Evolutionary conservation across 2,113 vertebrate species (phyloP), one percentile per base, ranked within the genome.

Genomic region (Manacus vitellinus): DNA sequence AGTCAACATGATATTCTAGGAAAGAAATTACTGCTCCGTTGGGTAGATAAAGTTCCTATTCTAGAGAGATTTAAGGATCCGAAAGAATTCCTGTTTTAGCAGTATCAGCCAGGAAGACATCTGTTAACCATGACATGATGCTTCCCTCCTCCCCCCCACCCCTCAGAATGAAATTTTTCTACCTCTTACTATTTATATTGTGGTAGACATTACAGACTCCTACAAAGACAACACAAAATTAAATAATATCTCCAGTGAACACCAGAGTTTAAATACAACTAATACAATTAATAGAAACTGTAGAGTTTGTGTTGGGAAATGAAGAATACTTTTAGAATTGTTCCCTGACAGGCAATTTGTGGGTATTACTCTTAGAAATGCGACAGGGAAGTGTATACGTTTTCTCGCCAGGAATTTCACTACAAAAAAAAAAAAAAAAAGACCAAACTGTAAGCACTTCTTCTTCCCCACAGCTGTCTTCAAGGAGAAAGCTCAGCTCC

Each of bases 91-190:
- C 93, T 92, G 56, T 71, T 94, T 91, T 41, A 91, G 89, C 66
- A n/a, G 80, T 81, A 85, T 87, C 94, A 92, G 87, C 91, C 93
- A 95, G 95, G 93, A 96, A 96, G 94, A 96, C 88, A 96, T 94
- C 91, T 97, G 96, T 97, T 94, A 97, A 84, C 61, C 5, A 13
- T 83, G 95, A 95, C 88, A 94, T 28, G 92, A 88, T 82, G 85
- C 65, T 92, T 92, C 75, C 95, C 96, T 94, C 70, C 70, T 88
- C 31, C 54, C 58, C 56, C 22, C 39, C 4, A 2, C 28, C 27
- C 83, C 67, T 22, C 61, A 94, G 65, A 65, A 78, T 2, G 27
- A 85, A 25, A 41, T 79, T 95, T 47, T 89, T 94, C 68, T 92
- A 55, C 65, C 61, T 92, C 91, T 81, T 37, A 39, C 52, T 89